Conservation (phyloP, 2,888 invertebrate genomes). For the Perizoma affinitatum region DNA sequence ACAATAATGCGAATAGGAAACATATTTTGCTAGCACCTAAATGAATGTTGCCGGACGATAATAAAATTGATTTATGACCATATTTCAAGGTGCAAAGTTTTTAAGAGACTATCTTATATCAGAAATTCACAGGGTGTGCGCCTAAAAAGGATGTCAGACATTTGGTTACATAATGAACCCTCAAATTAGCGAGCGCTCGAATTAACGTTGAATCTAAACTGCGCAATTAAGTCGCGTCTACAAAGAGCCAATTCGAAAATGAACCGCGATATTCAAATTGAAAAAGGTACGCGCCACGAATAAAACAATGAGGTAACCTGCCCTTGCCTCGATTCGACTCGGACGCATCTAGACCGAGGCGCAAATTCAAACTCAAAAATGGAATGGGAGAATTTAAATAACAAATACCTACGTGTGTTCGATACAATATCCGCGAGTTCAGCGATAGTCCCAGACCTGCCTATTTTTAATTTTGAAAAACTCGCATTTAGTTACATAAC, state of each 20-base stretch:
- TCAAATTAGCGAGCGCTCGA: slow-evolving; percentile 78
- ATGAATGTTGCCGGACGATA: slow-evolving; percentile 58
- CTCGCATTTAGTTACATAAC: slow-evolving; percentile 36
- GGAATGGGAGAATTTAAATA: slow-evolving; percentile 78
- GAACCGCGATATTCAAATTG: slow-evolving; percentile 82
- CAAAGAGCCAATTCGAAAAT: slow-evolving; percentile 79
- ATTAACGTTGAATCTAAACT: slow-evolving; percentile 81
- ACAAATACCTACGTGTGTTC: slow-evolving; percentile 75
- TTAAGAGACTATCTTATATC: slow-evolving; percentile 49
- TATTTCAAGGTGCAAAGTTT: slow-evolving; percentile 39
- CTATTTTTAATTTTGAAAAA: slow-evolving; percentile 31
- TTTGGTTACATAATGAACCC: slow-evolving; percentile 73
- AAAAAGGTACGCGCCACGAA: slow-evolving; percentile 78
- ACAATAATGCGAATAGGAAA: slow-evolving; percentile 58
- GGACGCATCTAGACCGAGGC: slow-evolving; percentile 60
- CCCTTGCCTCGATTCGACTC: slow-evolving; percentile 55
- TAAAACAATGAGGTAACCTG: slow-evolving; percentile 71
- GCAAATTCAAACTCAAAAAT: slow-evolving; percentile 72
- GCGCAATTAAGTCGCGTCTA: slow-evolving; percentile 78
- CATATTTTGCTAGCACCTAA: slow-evolving; percentile 56
- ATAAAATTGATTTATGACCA: slow-evolving; percentile 57
- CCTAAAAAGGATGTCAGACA: slow-evolving; percentile 71
- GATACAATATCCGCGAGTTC: slow-evolving; percentile 12
- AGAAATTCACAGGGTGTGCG: slow-evolving; percentile 64
- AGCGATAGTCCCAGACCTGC: slow-evolving; percentile 12